phyloP scores from a whole-genome alignment of 1,140 invertebrate species.

The Anastrepha ludens region DNA sequence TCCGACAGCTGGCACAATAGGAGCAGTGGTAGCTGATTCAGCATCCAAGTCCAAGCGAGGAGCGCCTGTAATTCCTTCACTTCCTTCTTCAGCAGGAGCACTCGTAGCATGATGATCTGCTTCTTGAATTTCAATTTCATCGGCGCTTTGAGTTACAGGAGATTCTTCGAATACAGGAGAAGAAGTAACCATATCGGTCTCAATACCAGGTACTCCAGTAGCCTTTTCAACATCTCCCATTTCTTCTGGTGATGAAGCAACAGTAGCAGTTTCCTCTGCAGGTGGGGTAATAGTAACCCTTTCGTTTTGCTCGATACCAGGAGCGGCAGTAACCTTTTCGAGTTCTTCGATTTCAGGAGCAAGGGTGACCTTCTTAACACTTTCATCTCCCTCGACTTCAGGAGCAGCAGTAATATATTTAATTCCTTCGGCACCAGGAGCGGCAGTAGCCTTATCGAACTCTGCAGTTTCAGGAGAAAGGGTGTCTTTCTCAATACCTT shows the following conservation, averaged over 20 bases:
- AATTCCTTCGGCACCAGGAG: slow-evolving; percentile 54
- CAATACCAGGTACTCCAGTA: background rate
- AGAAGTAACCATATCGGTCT: background rate
- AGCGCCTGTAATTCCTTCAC: background rate
- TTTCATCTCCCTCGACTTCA: slow-evolving; percentile 45
- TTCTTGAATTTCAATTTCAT: slow-evolving; percentile 2
- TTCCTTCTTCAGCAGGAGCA: background rate
- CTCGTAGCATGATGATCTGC: background rate
- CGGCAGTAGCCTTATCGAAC: background rate
- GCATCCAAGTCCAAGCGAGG: slow-evolving; percentile 9
- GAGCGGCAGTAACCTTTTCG: background rate
- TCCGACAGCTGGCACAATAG: background rate
- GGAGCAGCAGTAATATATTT: slow-evolving; percentile 54
- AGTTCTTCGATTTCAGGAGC: background rate
- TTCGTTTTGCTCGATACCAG: slow-evolving; percentile 13
- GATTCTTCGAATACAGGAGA: background rate
- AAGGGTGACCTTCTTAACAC: slow-evolving; percentile 8
- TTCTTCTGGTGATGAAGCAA: slow-evolving; percentile 14
- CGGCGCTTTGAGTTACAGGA: background rate
- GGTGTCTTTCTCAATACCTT: background rate
- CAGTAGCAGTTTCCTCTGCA: background rate
- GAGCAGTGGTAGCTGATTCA: background rate
- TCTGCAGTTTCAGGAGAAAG: background rate
- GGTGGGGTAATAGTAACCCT: background rate
- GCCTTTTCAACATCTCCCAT: slow-evolving; percentile 4